Conservation (phyloP, 2,113 vertebrate genomes). For the Calidris pugnax region DNA sequence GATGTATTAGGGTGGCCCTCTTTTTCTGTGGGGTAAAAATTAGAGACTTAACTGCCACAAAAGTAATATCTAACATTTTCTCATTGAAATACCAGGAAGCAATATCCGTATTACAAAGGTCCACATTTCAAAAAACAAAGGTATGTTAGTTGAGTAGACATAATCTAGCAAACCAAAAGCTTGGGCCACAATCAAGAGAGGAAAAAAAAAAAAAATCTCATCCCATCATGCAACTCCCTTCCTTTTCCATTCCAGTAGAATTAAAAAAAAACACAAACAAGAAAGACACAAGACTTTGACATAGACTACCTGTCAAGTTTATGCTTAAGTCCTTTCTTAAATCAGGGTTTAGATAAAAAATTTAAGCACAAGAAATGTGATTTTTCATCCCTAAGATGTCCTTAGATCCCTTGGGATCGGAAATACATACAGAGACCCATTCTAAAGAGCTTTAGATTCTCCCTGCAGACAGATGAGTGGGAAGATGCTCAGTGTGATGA, state of each 20-base stretch:
- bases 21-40: background rate
- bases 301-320: background rate
- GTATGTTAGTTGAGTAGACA: background rate
- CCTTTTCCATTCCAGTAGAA: background rate
- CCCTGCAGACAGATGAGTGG: background rate
- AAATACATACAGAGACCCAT: background rate
- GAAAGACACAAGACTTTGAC: background rate
- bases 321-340: background rate
- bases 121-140: background rate
- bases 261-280: background rate
- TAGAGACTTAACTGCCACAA: background rate
- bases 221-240: background rate
- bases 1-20: fast-evolving
- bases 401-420: background rate
- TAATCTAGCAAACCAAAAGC: background rate
- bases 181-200: background rate
- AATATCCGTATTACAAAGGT: background rate
- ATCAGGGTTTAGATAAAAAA: background rate
- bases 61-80: background rate
- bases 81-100: background rate
- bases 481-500: background rate
- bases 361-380: background rate
- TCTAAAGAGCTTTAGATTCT: background rate
- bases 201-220: background rate
- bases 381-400: background rate